Conservation (phyloP, 2,797 vertebrate genomes). For the Rhabdomys pumilio region DNA sequence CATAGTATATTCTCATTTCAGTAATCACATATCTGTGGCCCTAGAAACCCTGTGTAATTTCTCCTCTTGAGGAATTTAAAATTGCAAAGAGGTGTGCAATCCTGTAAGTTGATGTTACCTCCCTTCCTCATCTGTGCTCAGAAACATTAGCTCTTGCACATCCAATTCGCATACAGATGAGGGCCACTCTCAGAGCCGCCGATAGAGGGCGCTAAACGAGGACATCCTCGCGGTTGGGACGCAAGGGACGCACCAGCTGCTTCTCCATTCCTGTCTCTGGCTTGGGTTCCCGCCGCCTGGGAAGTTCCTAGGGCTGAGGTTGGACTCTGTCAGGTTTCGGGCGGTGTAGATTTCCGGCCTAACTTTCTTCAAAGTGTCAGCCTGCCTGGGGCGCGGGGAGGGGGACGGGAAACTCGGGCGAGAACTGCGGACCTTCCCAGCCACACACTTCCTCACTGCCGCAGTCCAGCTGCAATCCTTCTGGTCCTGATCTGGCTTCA, state of each 20-base stretch:
- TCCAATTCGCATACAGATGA: not conserved
- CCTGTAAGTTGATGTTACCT: not conserved
- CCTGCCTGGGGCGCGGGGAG: not conserved
- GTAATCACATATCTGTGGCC: not conserved
- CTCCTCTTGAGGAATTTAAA: not conserved
- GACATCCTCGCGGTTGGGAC: not conserved
- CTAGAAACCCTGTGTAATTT: not conserved
- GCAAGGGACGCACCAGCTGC: accelerated
- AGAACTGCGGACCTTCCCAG: constrained; percentile 78
- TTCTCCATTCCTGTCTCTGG: not conserved
- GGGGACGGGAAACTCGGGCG: constrained; percentile 61
- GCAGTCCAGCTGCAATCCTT: not conserved
- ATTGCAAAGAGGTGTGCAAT: not conserved
- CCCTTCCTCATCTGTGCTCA: not conserved
- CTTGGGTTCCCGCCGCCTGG: not conserved
- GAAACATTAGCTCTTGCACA: too few species aligned
- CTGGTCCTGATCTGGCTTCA: not conserved
- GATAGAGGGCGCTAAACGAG: constrained; percentile 51
- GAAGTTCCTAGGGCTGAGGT: constrained; percentile 74
- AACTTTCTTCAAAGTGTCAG: constrained; percentile 64
- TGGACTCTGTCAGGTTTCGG: not conserved
- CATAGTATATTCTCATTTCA: not conserved
- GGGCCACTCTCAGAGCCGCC: not conserved
- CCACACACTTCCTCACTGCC: constrained; percentile 58
- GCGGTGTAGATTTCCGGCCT: constrained; percentile 55